Evolutionary conservation across 1,140 invertebrate species (phyloP).

Genomic region (Euwallacea fornicatus): DNA sequence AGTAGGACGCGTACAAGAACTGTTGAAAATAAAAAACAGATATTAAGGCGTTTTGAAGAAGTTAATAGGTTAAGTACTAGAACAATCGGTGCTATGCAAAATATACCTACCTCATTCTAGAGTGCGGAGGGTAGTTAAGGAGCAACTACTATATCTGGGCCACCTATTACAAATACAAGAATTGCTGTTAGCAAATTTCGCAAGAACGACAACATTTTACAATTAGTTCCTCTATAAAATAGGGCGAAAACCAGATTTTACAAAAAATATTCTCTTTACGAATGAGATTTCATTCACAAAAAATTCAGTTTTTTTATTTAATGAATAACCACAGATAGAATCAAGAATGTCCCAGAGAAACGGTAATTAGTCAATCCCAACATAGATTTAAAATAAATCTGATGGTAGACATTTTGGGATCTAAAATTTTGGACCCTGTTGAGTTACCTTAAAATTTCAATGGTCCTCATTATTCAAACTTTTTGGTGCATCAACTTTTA

Average conservation of each 20-base stretch:
- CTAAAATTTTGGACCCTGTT: background rate
- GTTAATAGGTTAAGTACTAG: background rate
- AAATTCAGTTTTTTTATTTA: background rate
- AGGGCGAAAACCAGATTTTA: background rate
- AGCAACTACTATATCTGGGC: background rate
- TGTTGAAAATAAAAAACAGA: conserved; percentile 1
- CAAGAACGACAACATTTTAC: background rate
- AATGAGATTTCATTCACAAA: background rate
- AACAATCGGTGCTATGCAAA: background rate
- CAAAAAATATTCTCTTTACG: background rate
- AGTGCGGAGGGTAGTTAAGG: background rate
- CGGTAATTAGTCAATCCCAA: background rate
- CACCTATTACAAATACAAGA: background rate
- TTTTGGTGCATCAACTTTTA: background rate
- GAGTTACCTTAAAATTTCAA: background rate
- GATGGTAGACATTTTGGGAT: background rate
- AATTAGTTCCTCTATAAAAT: background rate
- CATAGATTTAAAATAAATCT: background rate
- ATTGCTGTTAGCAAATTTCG: background rate
- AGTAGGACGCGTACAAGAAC: background rate
- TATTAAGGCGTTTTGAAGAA: background rate
- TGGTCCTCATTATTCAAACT: background rate
- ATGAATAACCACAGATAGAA: background rate
- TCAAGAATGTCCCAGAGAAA: background rate
- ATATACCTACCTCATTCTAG: background rate